A percentile compares a stretch with the other conserved stretches of the same genome.
Evolutionary conservation across 1,140 invertebrate species (phyloP).

Genomic region (Drosophila persimilis): DNA sequence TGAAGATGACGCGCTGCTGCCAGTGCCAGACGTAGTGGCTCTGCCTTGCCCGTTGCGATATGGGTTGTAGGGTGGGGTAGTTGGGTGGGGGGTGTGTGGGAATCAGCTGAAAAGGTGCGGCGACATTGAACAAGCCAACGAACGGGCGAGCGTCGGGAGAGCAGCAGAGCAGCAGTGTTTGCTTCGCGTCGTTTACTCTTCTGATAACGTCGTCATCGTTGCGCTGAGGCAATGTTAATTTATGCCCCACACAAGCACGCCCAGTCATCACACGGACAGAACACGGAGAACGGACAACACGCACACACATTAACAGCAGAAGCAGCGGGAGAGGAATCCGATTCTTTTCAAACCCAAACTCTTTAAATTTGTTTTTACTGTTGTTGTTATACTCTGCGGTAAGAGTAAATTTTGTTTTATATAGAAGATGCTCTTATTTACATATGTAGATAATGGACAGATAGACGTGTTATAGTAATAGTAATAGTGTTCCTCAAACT

Average conservation of each 20-base stretch:
- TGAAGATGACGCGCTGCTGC: conserved; percentile 69
- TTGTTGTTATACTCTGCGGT: conserved; percentile 50
- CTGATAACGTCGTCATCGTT: conserved; percentile 73
- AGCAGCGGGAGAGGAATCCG: conserved; percentile 6
- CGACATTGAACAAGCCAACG: conserved; percentile 69
- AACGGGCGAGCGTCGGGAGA: conserved; percentile 31
- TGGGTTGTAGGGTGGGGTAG: conserved; percentile 4
- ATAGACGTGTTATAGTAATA: too few relatives aligned
- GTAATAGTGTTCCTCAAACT: too few relatives aligned
- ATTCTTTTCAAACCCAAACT: conserved; percentile 41
- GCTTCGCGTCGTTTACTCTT: conserved; percentile 25
- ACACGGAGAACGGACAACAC: conserved; percentile 14
- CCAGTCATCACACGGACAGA: conserved; percentile 26
- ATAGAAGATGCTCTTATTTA: background rate
- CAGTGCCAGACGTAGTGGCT: conserved; percentile 69
- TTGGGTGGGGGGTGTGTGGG: background rate
- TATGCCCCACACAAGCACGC: conserved; percentile 59
- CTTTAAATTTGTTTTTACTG: conserved; percentile 57
- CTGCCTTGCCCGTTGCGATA: conserved; percentile 50
- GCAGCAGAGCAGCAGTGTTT: background rate
- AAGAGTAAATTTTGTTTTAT: conserved; percentile 2
- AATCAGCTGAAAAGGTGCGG: conserved; percentile 60
- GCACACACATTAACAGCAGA: conserved; percentile 9
- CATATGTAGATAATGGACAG: too few relatives aligned
- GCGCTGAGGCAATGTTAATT: conserved; percentile 72